Evolutionary conservation across 2,113 vertebrate genomes (phyloP), one percentile per base, ranked within the genome.

Genomic region (Saguinus midas): DNA sequence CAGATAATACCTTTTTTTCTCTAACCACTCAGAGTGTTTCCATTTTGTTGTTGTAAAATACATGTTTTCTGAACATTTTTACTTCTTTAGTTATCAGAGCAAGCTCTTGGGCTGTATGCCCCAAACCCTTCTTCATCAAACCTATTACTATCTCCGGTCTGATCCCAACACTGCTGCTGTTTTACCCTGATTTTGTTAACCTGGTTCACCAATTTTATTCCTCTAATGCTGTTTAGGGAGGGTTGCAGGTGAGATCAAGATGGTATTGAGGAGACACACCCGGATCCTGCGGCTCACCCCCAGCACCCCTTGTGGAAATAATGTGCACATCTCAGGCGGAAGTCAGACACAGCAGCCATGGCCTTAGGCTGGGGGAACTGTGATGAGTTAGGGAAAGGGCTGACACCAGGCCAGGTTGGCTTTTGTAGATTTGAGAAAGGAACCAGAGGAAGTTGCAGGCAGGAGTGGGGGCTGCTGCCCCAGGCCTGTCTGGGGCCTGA

Each of bases 311-410:
- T 0, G 0, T 66, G 75, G 45, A 40, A 58, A 37, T n/a, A 27
- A 16, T 0, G 20, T 6, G 18, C 9, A 0, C 11, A 4, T 48
- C 0, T 27, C 55, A 43, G 3, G 0, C 12, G 25, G 8, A 1
- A 8, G 5, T 48, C 45, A n/a, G 37, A 57, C 7, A 7, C 13
- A 11, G 16, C 20, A 5, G n/a, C 10, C 3, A 7, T 6, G 20
- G 50, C 88, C 66, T 80, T 43, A 3, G 21, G 7, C 16, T 2
- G 2, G 2, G 1, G 35, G 80, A 32, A 61, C 64, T 20, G 17
- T 13, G n/a, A 16, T 9, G 32, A 91, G 1, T 20, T 0, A 13
- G 40, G 50, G 21, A 17, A 29, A 12, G 76, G 2, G 3, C 61
- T 48, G 29, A 4, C 13, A 1, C 43, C 3, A 1, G 0, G 27